Evolutionary conservation across 2,113 vertebrate species (phyloP).

Genomic region (Petaurus breviceps): DNA sequence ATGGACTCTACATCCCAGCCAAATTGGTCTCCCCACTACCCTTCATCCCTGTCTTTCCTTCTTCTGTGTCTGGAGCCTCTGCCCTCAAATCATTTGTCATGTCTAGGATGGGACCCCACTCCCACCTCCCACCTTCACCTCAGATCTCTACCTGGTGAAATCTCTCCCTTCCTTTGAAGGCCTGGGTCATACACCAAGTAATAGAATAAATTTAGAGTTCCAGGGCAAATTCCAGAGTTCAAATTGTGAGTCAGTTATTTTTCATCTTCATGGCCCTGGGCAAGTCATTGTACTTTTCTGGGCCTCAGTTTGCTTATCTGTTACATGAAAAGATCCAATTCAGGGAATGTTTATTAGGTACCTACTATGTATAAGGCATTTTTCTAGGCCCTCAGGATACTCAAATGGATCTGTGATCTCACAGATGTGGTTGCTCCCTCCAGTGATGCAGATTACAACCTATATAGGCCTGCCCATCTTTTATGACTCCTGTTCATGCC

Average conservation of each 20-base stretch:
- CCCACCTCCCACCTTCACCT: not conserved
- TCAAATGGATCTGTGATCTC: not conserved
- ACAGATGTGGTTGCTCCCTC: not conserved
- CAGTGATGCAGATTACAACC: not conserved
- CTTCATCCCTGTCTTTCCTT: not conserved
- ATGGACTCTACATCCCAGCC: not conserved
- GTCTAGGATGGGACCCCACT: not conserved
- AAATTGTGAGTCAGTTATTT: not conserved
- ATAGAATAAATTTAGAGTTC: not conserved
- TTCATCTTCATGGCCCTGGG: not conserved
- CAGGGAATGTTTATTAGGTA: not conserved
- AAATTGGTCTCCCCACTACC: not conserved
- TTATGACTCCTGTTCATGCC: not conserved
- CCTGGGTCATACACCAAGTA: not conserved
- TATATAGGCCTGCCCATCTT: not conserved
- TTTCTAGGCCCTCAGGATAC: not conserved
- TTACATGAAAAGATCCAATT: not conserved
- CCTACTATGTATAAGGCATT: not conserved
- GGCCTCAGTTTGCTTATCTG: not conserved
- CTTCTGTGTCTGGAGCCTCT: not conserved
- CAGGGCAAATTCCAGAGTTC: not conserved
- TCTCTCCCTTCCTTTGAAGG: not conserved
- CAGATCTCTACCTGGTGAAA: not conserved
- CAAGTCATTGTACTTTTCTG: not conserved
- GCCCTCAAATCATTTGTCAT: not conserved